A percentile compares a stretch with the other conserved stretches of the same genome.
Evolutionary conservation across 2,113 vertebrate genomes (phyloP).

Genomic region (Neodon shergylaensis): DNA sequence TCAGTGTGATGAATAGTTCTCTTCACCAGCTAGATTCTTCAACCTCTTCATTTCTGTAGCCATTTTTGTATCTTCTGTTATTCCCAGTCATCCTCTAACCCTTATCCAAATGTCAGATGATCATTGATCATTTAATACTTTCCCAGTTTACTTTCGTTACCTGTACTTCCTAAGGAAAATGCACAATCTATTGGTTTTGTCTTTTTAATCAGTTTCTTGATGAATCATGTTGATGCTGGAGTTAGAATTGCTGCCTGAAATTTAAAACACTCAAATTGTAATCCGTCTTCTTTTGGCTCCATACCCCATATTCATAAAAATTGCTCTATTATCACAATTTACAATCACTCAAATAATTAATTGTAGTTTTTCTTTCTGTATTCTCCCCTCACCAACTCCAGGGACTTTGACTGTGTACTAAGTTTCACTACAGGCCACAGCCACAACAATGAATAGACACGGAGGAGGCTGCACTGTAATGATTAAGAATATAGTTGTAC

Average conservation of each 20-base stretch:
- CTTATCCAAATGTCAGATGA: slow-evolving; percentile 11
- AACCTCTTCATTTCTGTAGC: not conserved
- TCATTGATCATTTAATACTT: not conserved
- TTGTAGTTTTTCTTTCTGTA: not conserved
- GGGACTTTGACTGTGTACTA: not conserved
- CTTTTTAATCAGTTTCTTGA: not conserved
- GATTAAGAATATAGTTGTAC: too few relatives aligned
- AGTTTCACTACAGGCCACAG: not conserved
- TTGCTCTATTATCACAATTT: not conserved
- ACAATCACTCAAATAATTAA: not conserved
- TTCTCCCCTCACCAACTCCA: not conserved
- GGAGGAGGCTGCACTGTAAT: not conserved
- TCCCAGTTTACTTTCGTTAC: not conserved
- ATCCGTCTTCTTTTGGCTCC: not conserved
- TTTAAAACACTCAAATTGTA: too few relatives aligned
- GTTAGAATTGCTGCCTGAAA: not conserved
- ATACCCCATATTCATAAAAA: not conserved
- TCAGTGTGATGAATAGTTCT: not conserved
- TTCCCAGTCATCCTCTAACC: not conserved
- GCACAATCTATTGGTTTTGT: not conserved
- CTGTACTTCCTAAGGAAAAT: not conserved
- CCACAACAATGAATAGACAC: not conserved
- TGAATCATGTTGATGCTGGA: not conserved
- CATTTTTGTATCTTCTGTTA: not conserved
- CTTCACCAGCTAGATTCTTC: not conserved